These are phyloP conservation scores for Mya arenaria DNA, from an alignment of 1,140 invertebrate species.

Conservation along the genomic window DNA sequence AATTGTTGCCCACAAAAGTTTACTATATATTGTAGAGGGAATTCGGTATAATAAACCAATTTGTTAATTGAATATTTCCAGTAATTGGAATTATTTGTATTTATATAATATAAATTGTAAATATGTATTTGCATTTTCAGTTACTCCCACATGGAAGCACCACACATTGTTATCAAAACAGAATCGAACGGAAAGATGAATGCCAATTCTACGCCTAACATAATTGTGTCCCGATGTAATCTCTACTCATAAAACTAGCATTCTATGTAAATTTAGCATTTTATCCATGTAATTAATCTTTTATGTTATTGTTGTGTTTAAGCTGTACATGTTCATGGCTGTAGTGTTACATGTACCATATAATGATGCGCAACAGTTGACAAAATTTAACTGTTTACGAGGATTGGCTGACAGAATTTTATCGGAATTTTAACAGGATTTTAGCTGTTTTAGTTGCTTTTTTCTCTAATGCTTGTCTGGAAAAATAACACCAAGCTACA, in stretches of 20 bases:
- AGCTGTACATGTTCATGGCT: neutral
- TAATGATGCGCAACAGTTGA: neutral
- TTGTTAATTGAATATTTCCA: neutral
- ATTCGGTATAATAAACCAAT: no score
- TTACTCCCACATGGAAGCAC: constrained; percentile 64
- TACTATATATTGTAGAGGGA: neutral
- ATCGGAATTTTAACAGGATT: no score
- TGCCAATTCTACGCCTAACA: neutral
- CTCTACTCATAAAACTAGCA: neutral
- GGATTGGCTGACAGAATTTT: neutral
- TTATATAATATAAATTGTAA: neutral
- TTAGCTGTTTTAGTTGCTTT: no score
- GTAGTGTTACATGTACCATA: neutral
- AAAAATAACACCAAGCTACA: no score
- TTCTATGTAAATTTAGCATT: neutral
- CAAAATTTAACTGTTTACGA: neutral
- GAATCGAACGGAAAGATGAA: constrained; percentile 71
- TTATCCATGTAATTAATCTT: neutral
- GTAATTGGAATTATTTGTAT: neutral
- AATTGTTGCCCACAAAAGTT: neutral
- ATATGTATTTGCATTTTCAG: neutral
- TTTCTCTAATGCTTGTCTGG: no score
- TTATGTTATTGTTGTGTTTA: neutral
- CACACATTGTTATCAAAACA: constrained; percentile 66
- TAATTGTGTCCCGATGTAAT: neutral